Percentiles rank a stretch among this genome's conserved stretches.
These are phyloP conservation scores for Frieseomelitta varia DNA, from an alignment of 1,140 invertebrate genomes.

Conservation along the genomic window DNA sequence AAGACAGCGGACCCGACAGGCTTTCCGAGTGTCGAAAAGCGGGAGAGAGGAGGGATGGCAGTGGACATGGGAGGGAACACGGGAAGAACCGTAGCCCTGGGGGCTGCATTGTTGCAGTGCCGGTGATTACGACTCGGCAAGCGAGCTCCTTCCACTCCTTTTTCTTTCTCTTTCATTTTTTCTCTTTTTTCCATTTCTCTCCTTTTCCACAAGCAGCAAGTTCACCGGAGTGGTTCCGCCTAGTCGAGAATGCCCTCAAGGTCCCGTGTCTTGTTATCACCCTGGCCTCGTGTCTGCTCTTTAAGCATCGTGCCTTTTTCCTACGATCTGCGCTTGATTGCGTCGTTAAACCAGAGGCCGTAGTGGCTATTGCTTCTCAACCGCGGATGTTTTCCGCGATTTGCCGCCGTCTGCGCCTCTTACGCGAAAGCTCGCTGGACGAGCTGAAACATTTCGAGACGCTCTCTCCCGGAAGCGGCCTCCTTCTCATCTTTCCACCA, in stretches of 20 bases:
- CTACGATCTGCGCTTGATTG: slow-evolving; percentile 50
- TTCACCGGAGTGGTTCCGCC: slow-evolving; percentile 47
- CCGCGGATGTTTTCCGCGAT: neutral
- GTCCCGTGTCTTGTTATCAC: slow-evolving; percentile 55
- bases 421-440: no score
- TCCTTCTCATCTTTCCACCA: no score
- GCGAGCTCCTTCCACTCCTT: slow-evolving; percentile 41
- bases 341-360: slow-evolving; percentile 37
- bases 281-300: slow-evolving; percentile 34
- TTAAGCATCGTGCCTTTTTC: slow-evolving; percentile 44
- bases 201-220: neutral
- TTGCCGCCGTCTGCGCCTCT: neutral
- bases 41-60: neutral
- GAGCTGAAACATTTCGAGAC: neutral
- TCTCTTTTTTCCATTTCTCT: neutral
- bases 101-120: slow-evolving; percentile 70
- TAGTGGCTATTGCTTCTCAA: slow-evolving; percentile 14
- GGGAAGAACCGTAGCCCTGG: slow-evolving; percentile 54
- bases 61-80: neutral
- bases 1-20: slow-evolving; percentile 38
- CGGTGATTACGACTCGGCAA: slow-evolving; percentile 70
- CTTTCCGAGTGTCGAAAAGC: neutral
- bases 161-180: neutral
- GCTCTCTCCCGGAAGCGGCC: no score
- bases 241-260: slow-evolving; percentile 53